Evolutionary conservation across 35 echinoderm and acorn worm species (phyloP).

Genomic region (Ptychodera flava): DNA sequence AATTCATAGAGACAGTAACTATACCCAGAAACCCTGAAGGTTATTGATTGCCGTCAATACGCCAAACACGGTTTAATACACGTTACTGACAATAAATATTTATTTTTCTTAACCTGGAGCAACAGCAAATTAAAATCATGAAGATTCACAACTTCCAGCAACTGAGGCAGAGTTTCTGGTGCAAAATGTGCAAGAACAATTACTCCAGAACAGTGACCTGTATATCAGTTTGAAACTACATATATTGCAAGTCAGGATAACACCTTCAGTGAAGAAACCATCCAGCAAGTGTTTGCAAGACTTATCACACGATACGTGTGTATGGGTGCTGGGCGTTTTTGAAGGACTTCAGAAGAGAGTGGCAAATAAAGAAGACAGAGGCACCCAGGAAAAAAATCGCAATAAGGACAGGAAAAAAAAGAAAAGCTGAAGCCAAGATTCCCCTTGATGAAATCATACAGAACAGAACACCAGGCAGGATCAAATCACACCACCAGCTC

Average conservation of each 20-base stretch:
- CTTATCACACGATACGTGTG: not conserved
- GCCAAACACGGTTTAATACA: not conserved
- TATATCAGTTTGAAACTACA: not conserved
- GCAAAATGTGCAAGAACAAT: not conserved
- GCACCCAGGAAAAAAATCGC: not conserved
- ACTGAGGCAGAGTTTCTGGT: too few species aligned
- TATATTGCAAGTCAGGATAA: not conserved
- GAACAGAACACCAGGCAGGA: not conserved
- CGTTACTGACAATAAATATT: not conserved
- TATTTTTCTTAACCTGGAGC: not conserved
- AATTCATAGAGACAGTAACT: not conserved
- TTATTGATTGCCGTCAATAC: not conserved
- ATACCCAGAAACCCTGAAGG: not conserved
- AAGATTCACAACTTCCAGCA: too few species aligned
- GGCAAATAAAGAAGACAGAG: not conserved
- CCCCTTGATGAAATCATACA: not conserved
- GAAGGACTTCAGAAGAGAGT: not conserved
- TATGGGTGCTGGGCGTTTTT: not conserved
- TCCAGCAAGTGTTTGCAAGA: not conserved
- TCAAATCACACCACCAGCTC: not conserved
- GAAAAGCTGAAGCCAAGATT: not conserved
- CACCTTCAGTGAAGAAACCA: not conserved
- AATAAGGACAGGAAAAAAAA: not conserved
- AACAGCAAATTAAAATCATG: too few species aligned
- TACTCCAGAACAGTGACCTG: not conserved